Percentiles rank a stretch among this genome's conserved stretches.
These are phyloP conservation scores for Protosalanx chinensis DNA, from an alignment of 2,797 vertebrate species.

Conservation along the genomic window DNA sequence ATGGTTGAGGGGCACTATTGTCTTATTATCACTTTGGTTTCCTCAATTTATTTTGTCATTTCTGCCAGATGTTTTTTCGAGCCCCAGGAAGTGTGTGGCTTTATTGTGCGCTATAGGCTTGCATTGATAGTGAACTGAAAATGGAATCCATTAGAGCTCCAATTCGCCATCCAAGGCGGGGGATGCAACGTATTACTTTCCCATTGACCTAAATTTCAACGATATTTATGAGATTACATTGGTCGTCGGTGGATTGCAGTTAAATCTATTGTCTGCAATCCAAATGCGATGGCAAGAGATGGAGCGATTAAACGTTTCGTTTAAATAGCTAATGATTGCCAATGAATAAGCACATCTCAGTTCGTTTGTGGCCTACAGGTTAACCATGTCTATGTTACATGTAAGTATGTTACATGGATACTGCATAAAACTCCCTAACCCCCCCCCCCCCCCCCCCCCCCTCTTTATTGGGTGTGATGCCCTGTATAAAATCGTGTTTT, in stretches of 20 bases:
- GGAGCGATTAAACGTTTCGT: slow-evolving; percentile 16
- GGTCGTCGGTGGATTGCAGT: slow-evolving; percentile 42
- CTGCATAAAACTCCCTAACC: neutral
- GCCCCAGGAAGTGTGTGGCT: neutral
- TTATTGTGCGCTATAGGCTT: slow-evolving; percentile 38
- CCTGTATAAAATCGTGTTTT: slow-evolving; percentile 5
- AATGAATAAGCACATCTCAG: neutral
- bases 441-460: too few relatives aligned
- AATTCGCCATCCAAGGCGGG: slow-evolving; percentile 42
- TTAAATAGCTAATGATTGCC: slow-evolving; percentile 2
- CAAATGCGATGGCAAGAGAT: slow-evolving; percentile 6
- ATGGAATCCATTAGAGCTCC: slow-evolving; percentile 44
- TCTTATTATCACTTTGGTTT: neutral
- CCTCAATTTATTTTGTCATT: neutral
- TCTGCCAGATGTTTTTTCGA: slow-evolving; percentile 13
- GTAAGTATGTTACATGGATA: neutral
- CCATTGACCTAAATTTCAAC: slow-evolving; percentile 59
- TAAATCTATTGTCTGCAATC: slow-evolving; percentile 46
- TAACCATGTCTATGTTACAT: neutral
- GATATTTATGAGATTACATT: slow-evolving; percentile 39
- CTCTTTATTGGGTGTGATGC: neutral
- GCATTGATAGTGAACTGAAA: slow-evolving; percentile 49
- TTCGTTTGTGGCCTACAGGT: neutral
- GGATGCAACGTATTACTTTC: slow-evolving; percentile 39
- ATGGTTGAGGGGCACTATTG: neutral